Evolutionary conservation across 64 coral and sea anemone genomes (phyloP).

Genomic region (Montipora capricornis): DNA sequence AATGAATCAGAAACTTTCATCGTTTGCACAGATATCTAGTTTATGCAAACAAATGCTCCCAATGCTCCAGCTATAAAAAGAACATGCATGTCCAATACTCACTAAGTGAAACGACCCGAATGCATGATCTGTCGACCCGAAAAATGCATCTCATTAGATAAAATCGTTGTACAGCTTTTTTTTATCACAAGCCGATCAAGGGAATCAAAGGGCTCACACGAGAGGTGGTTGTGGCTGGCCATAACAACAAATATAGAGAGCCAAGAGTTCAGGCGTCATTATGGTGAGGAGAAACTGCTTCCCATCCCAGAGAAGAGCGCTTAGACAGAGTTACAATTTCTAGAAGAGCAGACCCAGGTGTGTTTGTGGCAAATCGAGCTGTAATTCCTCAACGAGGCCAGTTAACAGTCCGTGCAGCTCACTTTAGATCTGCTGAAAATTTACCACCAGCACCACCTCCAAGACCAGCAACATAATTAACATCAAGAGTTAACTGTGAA

Average conservation of each 20-base stretch:
- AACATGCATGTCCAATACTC: too few relatives aligned
- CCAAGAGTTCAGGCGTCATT: background rate
- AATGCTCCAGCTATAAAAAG: too few relatives aligned
- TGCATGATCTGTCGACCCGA: too few relatives aligned
- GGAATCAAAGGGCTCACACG: slow-evolving; percentile 57
- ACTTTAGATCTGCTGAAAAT: background rate
- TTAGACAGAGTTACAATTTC: slow-evolving; percentile 51
- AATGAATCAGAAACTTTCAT: too few relatives aligned
- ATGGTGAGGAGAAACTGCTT: background rate
- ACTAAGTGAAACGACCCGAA: too few relatives aligned
- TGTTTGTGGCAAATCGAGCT: slow-evolving; percentile 68
- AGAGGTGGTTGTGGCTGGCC: slow-evolving; percentile 37
- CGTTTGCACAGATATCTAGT: too few relatives aligned
- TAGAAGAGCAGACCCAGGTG: slow-evolving; percentile 59
- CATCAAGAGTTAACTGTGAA: background rate
- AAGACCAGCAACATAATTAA: background rate
- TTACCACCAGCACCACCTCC: background rate
- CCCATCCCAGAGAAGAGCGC: slow-evolving; percentile 36
- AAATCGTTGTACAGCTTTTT: background rate
- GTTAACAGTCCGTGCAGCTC: slow-evolving; percentile 22
- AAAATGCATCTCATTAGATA: too few relatives aligned
- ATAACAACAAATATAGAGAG: slow-evolving; percentile 43
- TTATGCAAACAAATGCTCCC: too few relatives aligned
- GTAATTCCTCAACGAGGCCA: slow-evolving; percentile 40
- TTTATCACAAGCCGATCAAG: slow-evolving; percentile 54